Evolutionary conservation across 1,140 invertebrate genomes (phyloP), one percentile per base, ranked within the genome.

Genomic region (Drosophila pandora): DNA sequence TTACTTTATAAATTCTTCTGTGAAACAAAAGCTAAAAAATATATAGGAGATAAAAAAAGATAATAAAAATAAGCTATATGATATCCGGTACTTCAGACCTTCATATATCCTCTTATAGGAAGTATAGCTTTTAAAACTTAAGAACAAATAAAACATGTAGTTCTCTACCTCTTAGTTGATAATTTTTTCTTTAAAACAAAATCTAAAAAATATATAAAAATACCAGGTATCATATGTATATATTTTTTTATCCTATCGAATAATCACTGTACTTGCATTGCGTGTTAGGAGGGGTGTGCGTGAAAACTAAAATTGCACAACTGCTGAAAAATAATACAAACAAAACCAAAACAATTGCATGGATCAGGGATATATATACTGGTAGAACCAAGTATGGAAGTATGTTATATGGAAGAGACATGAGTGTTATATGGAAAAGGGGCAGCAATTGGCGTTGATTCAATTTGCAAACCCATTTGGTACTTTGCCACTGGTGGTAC

Each of bases 391-490:
- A 34, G n/a, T 2, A 47, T 43, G 41, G 4, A 41, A 3, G n/a
- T 9, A 4, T 13, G 39, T 41, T 22, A 41, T 47, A 28, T 68
- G 30, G 30, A 74, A 67, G 52, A 49, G 55, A 17, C 7, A 13
- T 39, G 5, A 3, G 7, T 13, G 39, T 41, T 22, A 41, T 47
- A 28, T 68, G 37, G 30, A 74, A 67, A 57, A 49, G 55, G 72
- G 62, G 62, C 63, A 71, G 21, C 74, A 85, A 87, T 85, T 87
- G 83, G 62, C 75, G 69, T 87, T 87, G 82, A 87, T 87, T 87
- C 78, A 87, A 87, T 87, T 87, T 87, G 79, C 83, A 78, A 76
- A 12, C 49, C 41, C 57, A 69, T 37, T 69, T 28, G 67, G 63
- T 70, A 32, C 67, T 70, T 39, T 17, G 17, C 17, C 17, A 1